Conservation (phyloP, 1,140 invertebrate genomes). For the Lerema accius region DNA sequence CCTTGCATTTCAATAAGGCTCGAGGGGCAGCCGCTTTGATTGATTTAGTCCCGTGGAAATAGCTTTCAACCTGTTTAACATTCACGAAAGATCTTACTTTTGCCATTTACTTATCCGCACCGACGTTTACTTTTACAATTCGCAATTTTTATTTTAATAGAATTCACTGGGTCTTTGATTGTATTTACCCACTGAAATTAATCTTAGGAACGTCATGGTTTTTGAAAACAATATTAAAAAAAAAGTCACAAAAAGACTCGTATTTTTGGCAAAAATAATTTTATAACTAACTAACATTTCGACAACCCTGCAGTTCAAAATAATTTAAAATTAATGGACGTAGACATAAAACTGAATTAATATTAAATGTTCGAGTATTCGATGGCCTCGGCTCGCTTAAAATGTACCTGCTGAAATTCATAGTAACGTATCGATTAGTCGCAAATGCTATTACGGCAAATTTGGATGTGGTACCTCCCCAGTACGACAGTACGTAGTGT, state of each 20-base stretch:
- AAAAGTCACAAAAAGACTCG: no score
- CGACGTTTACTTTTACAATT: conserved; percentile 47
- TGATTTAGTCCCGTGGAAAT: conserved; percentile 67
- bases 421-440: neutral
- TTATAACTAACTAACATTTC: no score
- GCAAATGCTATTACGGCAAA: neutral
- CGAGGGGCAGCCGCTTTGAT: conserved; percentile 61
- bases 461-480: neutral
- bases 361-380: no score
- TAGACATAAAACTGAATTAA: no score
- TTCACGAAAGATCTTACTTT: conserved; percentile 55
- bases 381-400: neutral
- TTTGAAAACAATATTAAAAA: neutral
- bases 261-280: no score
- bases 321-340: no score
- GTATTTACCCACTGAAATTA: neutral
- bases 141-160: conserved; percentile 25
- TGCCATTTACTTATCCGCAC: conserved; percentile 53
- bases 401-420: neutral
- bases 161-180: conserved; percentile 8
- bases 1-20: conserved; percentile 74
- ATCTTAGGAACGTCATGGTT: neutral
- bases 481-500: neutral
- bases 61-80: conserved; percentile 63
- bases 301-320: no score